phyloP scores from a whole-genome alignment of 2,113 vertebrate species.

The Etheostoma cragini region DNA sequence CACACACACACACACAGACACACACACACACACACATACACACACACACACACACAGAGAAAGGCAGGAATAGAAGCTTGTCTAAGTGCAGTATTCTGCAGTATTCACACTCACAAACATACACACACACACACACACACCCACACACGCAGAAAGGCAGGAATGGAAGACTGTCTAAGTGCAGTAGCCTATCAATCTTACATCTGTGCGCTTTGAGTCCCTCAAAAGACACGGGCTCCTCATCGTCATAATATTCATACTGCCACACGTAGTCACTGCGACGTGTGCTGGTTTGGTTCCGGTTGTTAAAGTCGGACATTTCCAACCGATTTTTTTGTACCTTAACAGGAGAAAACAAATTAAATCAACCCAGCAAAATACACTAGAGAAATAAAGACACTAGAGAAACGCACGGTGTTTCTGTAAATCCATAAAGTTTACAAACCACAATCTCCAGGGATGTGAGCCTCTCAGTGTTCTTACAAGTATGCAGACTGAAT shows the following conservation, averaged over 20 bases:
- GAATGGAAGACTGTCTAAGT: not conserved
- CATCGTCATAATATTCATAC: conserved; percentile 96
- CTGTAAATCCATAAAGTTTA: conserved; percentile 25
- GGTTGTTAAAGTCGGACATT: conserved; percentile 87
- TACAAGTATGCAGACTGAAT: conserved; percentile 6
- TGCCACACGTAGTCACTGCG: conserved; percentile 94
- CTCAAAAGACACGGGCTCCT: conserved; percentile 93
- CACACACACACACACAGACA: not conserved
- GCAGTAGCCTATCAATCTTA: conserved; percentile 82
- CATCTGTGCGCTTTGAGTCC: conserved; percentile 95
- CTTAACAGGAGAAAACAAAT: not conserved
- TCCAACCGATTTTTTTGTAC: conserved; percentile 35
- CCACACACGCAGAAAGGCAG: not conserved
- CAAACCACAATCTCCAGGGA: conserved; percentile 13
- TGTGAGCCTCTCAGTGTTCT: not conserved
- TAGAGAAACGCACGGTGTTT: not conserved
- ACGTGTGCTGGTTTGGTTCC: conserved; percentile 83
- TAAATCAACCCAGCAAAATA: not conserved
- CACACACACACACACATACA: not conserved
- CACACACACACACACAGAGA: not conserved
- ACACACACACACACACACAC: too few relatives aligned
- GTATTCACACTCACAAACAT: too few relatives aligned
- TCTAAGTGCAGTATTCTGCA: not conserved
- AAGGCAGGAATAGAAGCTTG: not conserved
- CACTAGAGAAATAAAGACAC: not conserved